These are phyloP conservation scores for Naso thynnoides DNA, from an alignment of 2,797 vertebrate genomes.

Conservation along the genomic window DNA sequence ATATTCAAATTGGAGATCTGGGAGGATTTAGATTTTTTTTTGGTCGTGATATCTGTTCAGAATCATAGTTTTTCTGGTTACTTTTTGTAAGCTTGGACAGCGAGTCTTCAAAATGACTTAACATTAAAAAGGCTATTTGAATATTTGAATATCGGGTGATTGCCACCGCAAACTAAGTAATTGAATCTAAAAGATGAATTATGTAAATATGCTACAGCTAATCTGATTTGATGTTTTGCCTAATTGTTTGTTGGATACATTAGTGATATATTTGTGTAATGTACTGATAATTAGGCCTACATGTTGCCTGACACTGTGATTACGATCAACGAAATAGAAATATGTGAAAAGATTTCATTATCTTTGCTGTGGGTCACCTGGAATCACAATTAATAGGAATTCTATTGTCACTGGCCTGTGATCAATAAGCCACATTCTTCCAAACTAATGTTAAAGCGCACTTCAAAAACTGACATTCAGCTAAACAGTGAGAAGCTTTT, in stretches of 20 bases:
- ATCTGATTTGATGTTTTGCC: conserved; percentile 64
- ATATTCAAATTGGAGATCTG: background rate
- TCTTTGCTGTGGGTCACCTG: conserved; percentile 10
- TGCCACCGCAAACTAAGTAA: conserved; percentile 30
- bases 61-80: background rate
- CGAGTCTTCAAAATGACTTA: conserved; percentile 14
- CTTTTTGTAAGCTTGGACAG: background rate
- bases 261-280: conserved; percentile 54
- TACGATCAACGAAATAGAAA: conserved; percentile 18
- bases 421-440: conserved; percentile 5
- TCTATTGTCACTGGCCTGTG: background rate
- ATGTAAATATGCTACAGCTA: conserved; percentile 65
- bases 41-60: background rate
- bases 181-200: conserved; percentile 63
- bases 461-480: background rate
- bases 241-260: conserved; percentile 62
- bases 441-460: background rate
- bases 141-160: conserved; percentile 2
- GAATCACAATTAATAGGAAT: conserved; percentile 14
- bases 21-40: background rate
- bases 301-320: conserved; percentile 36
- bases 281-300: conserved; percentile 43
- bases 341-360: conserved; percentile 1
- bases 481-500: background rate
- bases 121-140: conserved; percentile 14